These are phyloP conservation scores for Crepidodera aurea DNA, from an alignment of 2,888 invertebrate genomes.

Conservation along the genomic window DNA sequence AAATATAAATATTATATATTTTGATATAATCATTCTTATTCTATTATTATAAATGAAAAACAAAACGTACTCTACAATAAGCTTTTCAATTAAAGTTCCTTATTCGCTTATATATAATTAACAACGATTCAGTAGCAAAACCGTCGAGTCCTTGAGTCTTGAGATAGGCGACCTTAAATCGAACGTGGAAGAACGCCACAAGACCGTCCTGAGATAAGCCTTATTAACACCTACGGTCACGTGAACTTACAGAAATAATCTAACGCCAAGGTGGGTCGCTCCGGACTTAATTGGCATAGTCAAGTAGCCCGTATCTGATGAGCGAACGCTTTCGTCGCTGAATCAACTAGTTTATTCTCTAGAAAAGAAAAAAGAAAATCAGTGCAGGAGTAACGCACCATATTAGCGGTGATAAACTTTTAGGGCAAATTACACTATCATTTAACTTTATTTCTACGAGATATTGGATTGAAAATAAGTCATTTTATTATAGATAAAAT, in stretches of 20 bases:
- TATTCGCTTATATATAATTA: neutral
- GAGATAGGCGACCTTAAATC: conserved; percentile 39
- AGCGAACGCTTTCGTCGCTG: conserved; percentile 5
- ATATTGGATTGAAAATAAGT: no score
- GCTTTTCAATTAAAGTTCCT: no score
- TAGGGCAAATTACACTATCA: no score
- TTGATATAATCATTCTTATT: no score
- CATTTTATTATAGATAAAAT: no score
- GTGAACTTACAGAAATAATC: conserved; percentile 51
- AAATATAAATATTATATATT: no score
- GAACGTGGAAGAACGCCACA: conserved; percentile 42
- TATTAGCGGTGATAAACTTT: no score
- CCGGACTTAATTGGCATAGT: conserved; percentile 57
- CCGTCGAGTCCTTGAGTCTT: conserved; percentile 19
- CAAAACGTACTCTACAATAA: no score
- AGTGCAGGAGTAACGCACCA: conserved; percentile 2
- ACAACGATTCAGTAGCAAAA: neutral
- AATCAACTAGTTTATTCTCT: conserved; percentile 15
- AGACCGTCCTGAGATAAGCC: conserved; percentile 48
- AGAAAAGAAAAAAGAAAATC: conserved; percentile 2
- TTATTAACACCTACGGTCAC: conserved; percentile 59
- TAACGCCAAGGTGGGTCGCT: conserved; percentile 55
- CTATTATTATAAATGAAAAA: no score
- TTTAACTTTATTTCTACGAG: no score
- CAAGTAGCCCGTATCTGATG: conserved; percentile 53